Evolutionary conservation across 2,888 invertebrate species (phyloP), one percentile per base, ranked within the genome.

Genomic region (Dicycla oo): DNA sequence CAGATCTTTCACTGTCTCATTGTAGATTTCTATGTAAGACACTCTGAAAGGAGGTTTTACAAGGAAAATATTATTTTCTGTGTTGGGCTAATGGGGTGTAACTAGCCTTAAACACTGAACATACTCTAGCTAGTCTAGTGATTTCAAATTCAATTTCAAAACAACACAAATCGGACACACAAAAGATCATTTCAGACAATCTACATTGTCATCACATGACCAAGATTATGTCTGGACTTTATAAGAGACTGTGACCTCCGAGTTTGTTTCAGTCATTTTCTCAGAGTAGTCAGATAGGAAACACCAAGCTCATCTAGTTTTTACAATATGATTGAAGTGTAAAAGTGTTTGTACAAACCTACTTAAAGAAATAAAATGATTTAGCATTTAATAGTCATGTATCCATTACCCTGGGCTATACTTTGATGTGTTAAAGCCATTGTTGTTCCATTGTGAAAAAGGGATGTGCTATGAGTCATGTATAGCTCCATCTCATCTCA

Each of bases 11-110:
- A 99, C 95, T 80, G 97, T 97, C 90, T 99, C 99, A 92, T 98
- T 98, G 90, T 99, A 98, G 61, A 99, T 98, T 93, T 99, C 99
- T 78, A 99, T 97, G 89, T 98, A 98, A 0, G 98, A 98, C 43
- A 98, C 97, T 88, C 98, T 97, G 89, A 88, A 95, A 93, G 18
- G 13, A n/a, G 15, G 43, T 10, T 43, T 34, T 15, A 40, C 20
- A 53, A 23, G 8, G 34, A 3, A 23, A 20, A 20, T 34, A 3
- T 40, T 68, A 18, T 43, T 20, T 57, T 30, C 20, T n/a, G 40
- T 56, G 26, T 15, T n/a, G 15, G 23, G 23, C 3, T 18, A 2
- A 56, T 23, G 10, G 26, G 6, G 11, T 47, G 4, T 34, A 34
- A 20, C 6, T 26, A 54, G 15, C 26, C 26, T 11, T 38, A 13